Conservation (phyloP, 2,113 vertebrate species). For the Sarotherodon lohbergeri region DNA sequence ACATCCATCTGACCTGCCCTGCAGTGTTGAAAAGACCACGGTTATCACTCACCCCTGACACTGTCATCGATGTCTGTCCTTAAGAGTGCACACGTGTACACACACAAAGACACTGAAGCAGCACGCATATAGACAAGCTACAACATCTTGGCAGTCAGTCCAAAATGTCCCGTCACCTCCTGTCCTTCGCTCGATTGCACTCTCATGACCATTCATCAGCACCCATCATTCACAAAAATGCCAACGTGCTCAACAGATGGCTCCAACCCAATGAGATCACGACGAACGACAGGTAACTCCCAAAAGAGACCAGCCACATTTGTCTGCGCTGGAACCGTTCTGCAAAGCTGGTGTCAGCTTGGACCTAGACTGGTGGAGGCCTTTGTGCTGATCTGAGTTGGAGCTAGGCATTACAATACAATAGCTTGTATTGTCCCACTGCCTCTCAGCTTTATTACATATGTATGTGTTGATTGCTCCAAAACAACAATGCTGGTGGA, state of each 20-base stretch:
- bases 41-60: slow-evolving; percentile 74
- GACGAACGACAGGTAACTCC: slow-evolving; percentile 56
- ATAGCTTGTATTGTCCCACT: slow-evolving; percentile 54
- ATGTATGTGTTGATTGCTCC: slow-evolving; percentile 73
- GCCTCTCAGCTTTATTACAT: slow-evolving; percentile 69
- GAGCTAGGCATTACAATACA: slow-evolving; percentile 45
- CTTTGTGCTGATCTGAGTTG: slow-evolving; percentile 45
- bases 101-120: not conserved
- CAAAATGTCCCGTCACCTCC: slow-evolving; percentile 50
- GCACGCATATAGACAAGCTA: slow-evolving; percentile 15
- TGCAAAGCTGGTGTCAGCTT: slow-evolving; percentile 10
- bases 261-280: slow-evolving; percentile 11
- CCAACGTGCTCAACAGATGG: slow-evolving; percentile 53
- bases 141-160: slow-evolving; percentile 20
- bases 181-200: slow-evolving; percentile 52
- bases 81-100: not conserved
- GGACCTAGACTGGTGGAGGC: slow-evolving; percentile 14
- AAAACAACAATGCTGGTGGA: slow-evolving; percentile 68
- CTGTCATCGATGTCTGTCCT: slow-evolving; percentile 56
- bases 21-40: slow-evolving; percentile 60
- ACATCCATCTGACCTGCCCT: slow-evolving; percentile 55
- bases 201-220: slow-evolving; percentile 65
- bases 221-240: slow-evolving; percentile 60
- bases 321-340: not conserved
- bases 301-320: slow-evolving; percentile 39